Percentiles rank a stretch among this genome's conserved stretches.
Evolutionary conservation across 2,113 vertebrate species (phyloP).

Genomic region (Lethenteron reissneri): DNA sequence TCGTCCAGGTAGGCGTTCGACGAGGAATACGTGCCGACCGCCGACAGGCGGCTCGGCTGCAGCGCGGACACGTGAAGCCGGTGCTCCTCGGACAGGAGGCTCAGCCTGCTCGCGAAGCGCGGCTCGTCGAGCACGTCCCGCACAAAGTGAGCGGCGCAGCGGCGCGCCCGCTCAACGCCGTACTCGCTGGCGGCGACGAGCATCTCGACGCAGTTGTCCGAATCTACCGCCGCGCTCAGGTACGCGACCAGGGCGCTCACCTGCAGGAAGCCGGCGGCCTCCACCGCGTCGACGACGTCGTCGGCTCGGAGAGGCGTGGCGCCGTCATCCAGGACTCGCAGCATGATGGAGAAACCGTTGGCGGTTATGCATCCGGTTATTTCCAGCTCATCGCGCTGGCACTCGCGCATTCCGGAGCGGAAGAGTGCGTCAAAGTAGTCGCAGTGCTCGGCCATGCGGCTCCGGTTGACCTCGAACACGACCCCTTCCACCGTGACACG

Average conservation of each 20-base stretch:
- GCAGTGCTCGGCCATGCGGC: slow-evolving; percentile 33
- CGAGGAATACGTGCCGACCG: slow-evolving; percentile 51
- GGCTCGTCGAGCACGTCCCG: slow-evolving; percentile 36
- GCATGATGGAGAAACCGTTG: slow-evolving; percentile 33
- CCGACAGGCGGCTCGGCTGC: slow-evolving; percentile 44
- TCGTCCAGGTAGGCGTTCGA: slow-evolving; percentile 41
- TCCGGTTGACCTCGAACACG: slow-evolving; percentile 34
- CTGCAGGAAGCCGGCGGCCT: slow-evolving; percentile 65
- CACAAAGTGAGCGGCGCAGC: slow-evolving; percentile 39
- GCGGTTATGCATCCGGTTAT: slow-evolving; percentile 28
- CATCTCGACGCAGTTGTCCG: slow-evolving; percentile 59
- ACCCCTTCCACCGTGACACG: slow-evolving; percentile 29
- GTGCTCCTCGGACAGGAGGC: slow-evolving; percentile 28
- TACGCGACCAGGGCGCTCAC: slow-evolving; percentile 36
- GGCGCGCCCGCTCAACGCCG: slow-evolving; percentile 41
- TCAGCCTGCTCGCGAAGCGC: slow-evolving; percentile 25
- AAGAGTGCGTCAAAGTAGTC: slow-evolving; percentile 75
- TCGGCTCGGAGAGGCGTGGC: slow-evolving; percentile 31
- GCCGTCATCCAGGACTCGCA: slow-evolving; percentile 37
- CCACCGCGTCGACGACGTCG: slow-evolving; percentile 46
- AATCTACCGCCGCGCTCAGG: slow-evolving; percentile 36
- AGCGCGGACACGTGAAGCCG: slow-evolving; percentile 37
- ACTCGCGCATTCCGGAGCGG: slow-evolving; percentile 68
- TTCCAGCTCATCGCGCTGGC: slow-evolving; percentile 29
- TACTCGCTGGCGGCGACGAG: slow-evolving; percentile 49